These are phyloP conservation scores for Catharus bicknelli DNA, from an alignment of 2,113 vertebrate genomes.

Conservation along the genomic window DNA sequence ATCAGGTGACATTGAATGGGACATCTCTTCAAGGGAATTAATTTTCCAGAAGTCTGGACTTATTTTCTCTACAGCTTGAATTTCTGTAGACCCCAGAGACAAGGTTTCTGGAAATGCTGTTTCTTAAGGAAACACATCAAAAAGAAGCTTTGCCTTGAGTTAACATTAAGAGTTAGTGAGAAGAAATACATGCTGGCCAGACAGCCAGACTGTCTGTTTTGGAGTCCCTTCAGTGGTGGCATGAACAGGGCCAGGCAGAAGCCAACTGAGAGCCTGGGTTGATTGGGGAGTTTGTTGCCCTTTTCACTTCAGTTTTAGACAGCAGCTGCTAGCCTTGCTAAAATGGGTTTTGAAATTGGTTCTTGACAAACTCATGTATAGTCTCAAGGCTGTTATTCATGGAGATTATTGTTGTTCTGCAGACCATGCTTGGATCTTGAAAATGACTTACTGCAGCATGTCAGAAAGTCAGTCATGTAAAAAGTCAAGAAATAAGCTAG, in stretches of 20 bases:
- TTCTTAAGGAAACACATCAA: neutral
- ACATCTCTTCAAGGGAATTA: neutral
- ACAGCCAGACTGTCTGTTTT: neutral
- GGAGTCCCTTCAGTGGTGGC: neutral
- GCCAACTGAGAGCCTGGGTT: neutral
- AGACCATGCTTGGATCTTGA: slow-evolving; percentile 23
- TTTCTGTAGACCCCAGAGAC: neutral
- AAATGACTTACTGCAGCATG: slow-evolving; percentile 11
- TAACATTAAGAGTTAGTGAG: neutral
- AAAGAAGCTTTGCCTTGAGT: neutral
- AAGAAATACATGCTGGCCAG: neutral
- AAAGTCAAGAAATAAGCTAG: slow-evolving; percentile 39
- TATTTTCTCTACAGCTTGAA: neutral
- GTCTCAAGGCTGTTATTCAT: neutral
- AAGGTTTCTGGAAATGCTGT: neutral
- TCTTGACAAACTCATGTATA: slow-evolving; percentile 37
- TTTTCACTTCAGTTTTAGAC: neutral
- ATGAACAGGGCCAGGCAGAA: neutral
- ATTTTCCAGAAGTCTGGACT: neutral
- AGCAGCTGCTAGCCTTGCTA: slow-evolving; percentile 1
- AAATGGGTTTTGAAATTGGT: slow-evolving; percentile 32
- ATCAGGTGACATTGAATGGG: neutral
- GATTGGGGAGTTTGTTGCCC: neutral
- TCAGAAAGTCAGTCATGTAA: slow-evolving; percentile 40
- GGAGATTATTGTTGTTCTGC: slow-evolving; percentile 43